Base-by-base conservation (phyloP, 1,140 invertebrate species). In the Zaprionus gabonicus region DNA sequence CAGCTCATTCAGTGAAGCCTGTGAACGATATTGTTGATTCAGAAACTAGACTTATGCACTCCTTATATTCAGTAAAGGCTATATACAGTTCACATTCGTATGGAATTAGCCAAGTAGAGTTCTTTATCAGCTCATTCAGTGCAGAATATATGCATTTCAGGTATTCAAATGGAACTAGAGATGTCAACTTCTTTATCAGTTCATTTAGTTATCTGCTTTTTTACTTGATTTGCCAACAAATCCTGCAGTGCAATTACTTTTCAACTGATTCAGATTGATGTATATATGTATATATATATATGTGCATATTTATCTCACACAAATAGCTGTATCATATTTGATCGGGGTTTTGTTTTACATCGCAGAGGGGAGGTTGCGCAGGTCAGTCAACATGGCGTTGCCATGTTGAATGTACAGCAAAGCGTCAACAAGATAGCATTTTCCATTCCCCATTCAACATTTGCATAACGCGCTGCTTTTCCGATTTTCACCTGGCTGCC, bases 401-500 rank as follows among this genome's bases (percentile, higher is more conserved):
- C 25, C 36, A 64, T 58, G 60, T 56, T 56, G 69, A 71, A 64
- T 65, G 34, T 51, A 65, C 55, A 65, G 56, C 60, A 66, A 49
- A 72, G 46, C 67, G 77, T 75, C 84, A 87, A 87, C 80, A 83
- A 71, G 67, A 70, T 82, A 69, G 63, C 67, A 79, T 82, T 82
- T 81, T 63, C 67, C 79, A 85, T 69, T 87, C 77, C 55, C 60
- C 75, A 86, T 41, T 70, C 58, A 75, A 76, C 84, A 84, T 87
- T 88, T 84, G 78, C 85, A 87, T 84, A 88, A 84, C 71, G 85
- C 81, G 74, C 49, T 71, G 62, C 60, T 79, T 82, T 88, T 84
- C 65, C 78, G 62, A 78, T 78, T 88, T 90, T 72, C 78, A 84
- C 84, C 84, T 88, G 84, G 77, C 68, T 88, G 74, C 72, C 84